Evolutionary conservation across 2,113 vertebrate genomes (phyloP).

Genomic region (Balaeniceps rex): DNA sequence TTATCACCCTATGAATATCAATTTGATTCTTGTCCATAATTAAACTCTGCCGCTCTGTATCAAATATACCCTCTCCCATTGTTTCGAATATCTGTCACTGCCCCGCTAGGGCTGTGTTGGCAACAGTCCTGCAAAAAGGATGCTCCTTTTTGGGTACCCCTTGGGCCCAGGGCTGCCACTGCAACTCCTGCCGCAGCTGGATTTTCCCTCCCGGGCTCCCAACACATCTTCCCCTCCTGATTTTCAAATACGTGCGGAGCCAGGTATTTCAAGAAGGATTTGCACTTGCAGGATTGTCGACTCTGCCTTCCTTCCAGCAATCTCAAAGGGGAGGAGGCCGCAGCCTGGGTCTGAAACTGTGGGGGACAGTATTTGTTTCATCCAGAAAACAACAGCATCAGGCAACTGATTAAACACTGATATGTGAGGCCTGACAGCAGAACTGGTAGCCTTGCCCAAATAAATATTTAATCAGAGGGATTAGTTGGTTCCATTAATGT

Average conservation of each 20-base stretch:
- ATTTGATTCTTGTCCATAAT: slow-evolving; percentile 51
- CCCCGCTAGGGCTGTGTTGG: neutral
- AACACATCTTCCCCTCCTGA: neutral
- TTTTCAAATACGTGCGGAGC: neutral
- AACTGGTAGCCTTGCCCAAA: neutral
- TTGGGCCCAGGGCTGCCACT: neutral
- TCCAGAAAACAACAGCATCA: neutral
- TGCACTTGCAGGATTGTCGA: neutral
- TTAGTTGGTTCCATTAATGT: neutral
- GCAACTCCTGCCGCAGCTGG: neutral
- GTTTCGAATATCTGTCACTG: neutral
- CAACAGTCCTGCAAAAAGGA: neutral
- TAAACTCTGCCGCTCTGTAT: slow-evolving; percentile 5
- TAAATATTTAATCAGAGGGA: neutral
- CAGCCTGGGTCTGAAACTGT: neutral
- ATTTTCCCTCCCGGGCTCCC: neutral
- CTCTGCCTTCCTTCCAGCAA: neutral
- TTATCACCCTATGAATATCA: slow-evolving; percentile 50
- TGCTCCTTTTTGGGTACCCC: neutral
- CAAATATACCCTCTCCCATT: neutral
- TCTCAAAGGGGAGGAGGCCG: neutral
- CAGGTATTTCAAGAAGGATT: neutral
- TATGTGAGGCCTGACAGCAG: neutral
- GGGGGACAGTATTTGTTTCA: neutral
- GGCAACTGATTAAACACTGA: neutral